These are phyloP conservation scores for Oikopleura dioica DNA, from an alignment of 23 tunicate species.

Conservation along the genomic window DNA sequence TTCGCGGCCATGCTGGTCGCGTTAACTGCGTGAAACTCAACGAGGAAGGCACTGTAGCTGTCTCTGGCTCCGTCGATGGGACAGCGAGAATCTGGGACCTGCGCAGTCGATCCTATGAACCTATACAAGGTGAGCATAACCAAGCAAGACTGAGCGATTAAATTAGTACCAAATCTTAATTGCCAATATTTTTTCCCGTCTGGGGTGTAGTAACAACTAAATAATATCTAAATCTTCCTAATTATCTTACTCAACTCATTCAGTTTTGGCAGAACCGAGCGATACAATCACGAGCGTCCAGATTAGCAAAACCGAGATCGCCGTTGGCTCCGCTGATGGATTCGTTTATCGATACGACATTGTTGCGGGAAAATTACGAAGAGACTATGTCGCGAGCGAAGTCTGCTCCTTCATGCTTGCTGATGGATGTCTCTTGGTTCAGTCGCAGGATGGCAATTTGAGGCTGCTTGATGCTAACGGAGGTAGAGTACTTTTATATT, in stretches of 20 bases:
- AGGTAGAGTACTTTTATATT: too few relatives aligned
- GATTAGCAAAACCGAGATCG: not conserved
- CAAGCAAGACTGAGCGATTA: not conserved
- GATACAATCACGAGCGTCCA: not conserved
- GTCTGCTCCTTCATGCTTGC: not conserved
- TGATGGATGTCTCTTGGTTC: not conserved
- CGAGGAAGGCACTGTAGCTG: conserved; percentile 71
- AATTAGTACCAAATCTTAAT: too few relatives aligned
- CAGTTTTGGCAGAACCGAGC: not conserved
- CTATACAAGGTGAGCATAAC: conserved; percentile 22
- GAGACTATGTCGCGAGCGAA: not conserved
- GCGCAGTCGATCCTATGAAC: conserved; percentile 33
- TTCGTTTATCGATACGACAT: conserved; percentile 4
- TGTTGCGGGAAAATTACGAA: not conserved
- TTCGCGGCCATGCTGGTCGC: conserved; percentile 89
- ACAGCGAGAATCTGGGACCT: conserved; percentile 79
- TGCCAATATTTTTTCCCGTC: too few relatives aligned
- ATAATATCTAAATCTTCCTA: too few relatives aligned
- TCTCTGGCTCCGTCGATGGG: conserved; percentile 79
- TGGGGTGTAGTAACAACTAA: too few relatives aligned
- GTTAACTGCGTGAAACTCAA: conserved; percentile 81
- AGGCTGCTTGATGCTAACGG: not conserved
- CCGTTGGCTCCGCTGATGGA: not conserved
- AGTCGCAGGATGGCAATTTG: not conserved
- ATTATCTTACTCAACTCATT: not conserved